Base-by-base conservation (phyloP, 2,888 invertebrate species). In the Diogma glabrata region DNA sequence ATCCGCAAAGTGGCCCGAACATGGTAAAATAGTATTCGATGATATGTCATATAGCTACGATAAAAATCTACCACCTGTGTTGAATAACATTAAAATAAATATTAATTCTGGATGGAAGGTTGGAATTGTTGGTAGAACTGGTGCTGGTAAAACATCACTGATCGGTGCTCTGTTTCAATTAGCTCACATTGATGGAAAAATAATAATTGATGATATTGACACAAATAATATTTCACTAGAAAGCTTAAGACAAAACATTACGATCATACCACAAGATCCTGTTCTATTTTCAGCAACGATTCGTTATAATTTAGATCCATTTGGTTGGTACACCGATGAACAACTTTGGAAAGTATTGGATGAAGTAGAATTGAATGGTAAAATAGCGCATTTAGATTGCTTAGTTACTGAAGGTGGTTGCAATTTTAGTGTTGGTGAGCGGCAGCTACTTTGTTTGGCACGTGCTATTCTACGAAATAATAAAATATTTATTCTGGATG, bases 61-160 rank as follows among this genome's bases (percentile, higher is more conserved):
- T 43, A 70, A 73, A 1, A 71, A 74, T 1, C 74, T 74, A 16
- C 65, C 75, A 1, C 79, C 84, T 1, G 85, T 90, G 9, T 74
- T 93, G 4, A 87, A 82, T 59, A 75, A 84, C 62, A 71, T 88
- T 12, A 83, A 79, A 60, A 69, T 88, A 43, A 64, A 69, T 1
- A 80, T 89, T 50, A 74, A 82, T 60, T 75, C 82, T 33, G 80
- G 78, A 52, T 72, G 70, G 57, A 66, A 87, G 82, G 78, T 87
- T 52, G 87, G 87, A 12, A 83, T 88, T 57, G 86, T 87, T 4
- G 89, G 89, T 2, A 73, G 89, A 51, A 90, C 90, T 0, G 90
- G 90, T 2, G 89, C 89, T 2, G 90, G 89, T 1, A 87, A 87
- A 66, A 85, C 84, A 0, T 86, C 86, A 0, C 69, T 87, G 12